Conservation (phyloP, 2,113 vertebrate species). For the Bubo blakistoni region DNA sequence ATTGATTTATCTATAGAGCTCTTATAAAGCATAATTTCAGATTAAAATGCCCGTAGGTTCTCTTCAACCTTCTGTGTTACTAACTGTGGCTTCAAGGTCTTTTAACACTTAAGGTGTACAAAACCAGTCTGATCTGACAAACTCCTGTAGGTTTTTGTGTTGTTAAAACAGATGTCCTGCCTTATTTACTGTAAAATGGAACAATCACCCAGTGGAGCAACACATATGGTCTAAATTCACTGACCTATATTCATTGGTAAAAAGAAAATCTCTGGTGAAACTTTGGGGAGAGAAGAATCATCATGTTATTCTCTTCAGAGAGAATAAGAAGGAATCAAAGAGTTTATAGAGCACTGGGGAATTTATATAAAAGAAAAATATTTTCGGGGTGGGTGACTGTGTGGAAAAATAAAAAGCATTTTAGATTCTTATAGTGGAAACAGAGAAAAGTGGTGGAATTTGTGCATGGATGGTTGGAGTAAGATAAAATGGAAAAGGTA, state of each 20-base stretch:
- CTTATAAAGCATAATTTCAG: not conserved
- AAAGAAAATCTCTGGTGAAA: slow-evolving; percentile 31
- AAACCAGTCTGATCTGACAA: not conserved
- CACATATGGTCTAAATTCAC: slow-evolving; percentile 35
- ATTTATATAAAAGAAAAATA: not conserved
- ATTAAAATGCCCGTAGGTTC: not conserved
- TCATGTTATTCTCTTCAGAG: not conserved
- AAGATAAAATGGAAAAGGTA: not conserved
- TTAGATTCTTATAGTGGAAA: not conserved
- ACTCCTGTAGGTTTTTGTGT: slow-evolving; percentile 7
- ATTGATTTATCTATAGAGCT: not conserved
- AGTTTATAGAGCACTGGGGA: not conserved
- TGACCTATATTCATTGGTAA: slow-evolving; percentile 26
- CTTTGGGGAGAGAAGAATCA: not conserved
- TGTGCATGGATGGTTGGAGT: not conserved
- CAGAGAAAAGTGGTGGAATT: not conserved
- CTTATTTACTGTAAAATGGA: slow-evolving; percentile 57
- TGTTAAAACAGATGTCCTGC: slow-evolving; percentile 49
- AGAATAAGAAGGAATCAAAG: not conserved
- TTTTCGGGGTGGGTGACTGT: not conserved
- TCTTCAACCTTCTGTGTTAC: not conserved
- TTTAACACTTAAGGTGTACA: slow-evolving; percentile 8
- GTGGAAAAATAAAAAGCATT: not conserved
- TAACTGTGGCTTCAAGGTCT: slow-evolving; percentile 19
- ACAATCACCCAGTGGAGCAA: slow-evolving; percentile 19